Percentiles rank a stretch among this genome's conserved stretches.
Conservation (phyloP, 2,797 vertebrate genomes). For the Acanthurus lineatus region DNA sequence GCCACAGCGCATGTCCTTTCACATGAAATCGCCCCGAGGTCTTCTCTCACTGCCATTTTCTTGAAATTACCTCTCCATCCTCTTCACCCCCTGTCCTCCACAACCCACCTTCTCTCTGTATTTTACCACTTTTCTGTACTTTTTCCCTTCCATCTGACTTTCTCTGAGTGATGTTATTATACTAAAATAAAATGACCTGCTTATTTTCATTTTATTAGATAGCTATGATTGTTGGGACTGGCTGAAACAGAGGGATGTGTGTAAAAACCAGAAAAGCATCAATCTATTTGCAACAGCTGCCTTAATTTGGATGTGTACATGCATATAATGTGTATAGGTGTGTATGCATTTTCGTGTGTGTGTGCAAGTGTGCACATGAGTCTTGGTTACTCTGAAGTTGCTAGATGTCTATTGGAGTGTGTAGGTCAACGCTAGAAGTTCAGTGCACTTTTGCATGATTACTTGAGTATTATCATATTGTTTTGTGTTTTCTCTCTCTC, state of each 20-base stretch:
- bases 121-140: conserved; percentile 19
- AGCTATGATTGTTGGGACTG: background rate
- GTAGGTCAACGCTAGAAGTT: no score
- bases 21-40: conserved; percentile 18
- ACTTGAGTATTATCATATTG: no score
- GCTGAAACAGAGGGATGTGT: background rate
- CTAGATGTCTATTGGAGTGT: no score
- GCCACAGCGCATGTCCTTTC: conserved; percentile 20
- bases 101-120: conserved; percentile 13
- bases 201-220: conserved; percentile 13
- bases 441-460: no score
- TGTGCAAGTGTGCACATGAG: no score
- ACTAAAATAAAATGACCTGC: conserved; percentile 10
- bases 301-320: no score
- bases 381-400: no score
- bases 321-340: no score
- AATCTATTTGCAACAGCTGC: no score
- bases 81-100: conserved; percentile 5
- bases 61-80: conserved; percentile 49
- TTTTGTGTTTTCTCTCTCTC: no score
- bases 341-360: no score
- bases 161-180: conserved; percentile 26
- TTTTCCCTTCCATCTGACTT: conserved; percentile 19
- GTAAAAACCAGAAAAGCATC: background rate
- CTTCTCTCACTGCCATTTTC: conserved; percentile 34